phyloP scores from a whole-genome alignment of 1,140 invertebrate species.

The Lamellibrachia luymesi region DNA sequence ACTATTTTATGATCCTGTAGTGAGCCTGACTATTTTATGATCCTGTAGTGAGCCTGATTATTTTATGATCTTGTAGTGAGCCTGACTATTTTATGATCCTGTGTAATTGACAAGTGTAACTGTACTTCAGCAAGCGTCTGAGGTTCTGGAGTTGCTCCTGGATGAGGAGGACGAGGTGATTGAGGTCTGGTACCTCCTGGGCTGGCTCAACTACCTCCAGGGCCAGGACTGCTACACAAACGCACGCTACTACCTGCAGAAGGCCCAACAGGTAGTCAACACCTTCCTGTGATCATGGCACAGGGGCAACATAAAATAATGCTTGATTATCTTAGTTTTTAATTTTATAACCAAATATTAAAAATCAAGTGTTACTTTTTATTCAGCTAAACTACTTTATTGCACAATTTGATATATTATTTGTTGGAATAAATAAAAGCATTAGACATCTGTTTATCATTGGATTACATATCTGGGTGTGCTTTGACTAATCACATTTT shows the following conservation, averaged over 20 bases:
- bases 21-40: no score
- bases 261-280: slow-evolving; percentile 47
- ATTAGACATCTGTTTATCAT: no score
- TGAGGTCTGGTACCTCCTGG: slow-evolving; percentile 56
- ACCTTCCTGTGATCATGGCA: background rate
- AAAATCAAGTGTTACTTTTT: no score
- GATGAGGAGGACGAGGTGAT: slow-evolving; percentile 47
- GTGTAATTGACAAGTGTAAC: background rate
- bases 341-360: no score
- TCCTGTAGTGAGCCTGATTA: no score
- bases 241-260: slow-evolving; percentile 53
- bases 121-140: slow-evolving; percentile 30
- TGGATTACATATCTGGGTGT: background rate
- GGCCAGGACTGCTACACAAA: slow-evolving; percentile 50
- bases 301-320: background rate
- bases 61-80: no score
- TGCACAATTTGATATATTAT: no score
- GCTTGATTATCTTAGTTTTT: no score
- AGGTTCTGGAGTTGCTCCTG: slow-evolving; percentile 42
- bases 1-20: no score
- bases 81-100: background rate
- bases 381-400: no score
- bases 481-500: background rate
- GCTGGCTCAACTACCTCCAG: slow-evolving; percentile 53
- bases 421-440: no score